Conservation (phyloP, 2,113 vertebrate species). For the Saiga tatarica region DNA sequence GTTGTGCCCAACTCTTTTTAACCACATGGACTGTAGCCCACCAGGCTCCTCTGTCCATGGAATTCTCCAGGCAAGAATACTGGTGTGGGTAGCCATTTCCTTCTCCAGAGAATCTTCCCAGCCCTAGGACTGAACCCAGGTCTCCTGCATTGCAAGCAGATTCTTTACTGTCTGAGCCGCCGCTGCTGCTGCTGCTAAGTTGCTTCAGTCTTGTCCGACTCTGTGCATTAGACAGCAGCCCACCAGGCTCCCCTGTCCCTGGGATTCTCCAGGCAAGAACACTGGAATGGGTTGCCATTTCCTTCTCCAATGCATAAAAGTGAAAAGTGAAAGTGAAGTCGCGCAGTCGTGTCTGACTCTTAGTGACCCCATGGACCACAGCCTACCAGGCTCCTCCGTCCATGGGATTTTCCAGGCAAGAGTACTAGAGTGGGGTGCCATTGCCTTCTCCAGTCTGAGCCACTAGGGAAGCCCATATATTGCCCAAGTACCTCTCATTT, state of each 20-base stretch:
- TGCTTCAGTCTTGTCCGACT: rapidly evolving
- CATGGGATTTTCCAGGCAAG: no score
- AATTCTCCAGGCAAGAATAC: not conserved
- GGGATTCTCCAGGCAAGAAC: no score
- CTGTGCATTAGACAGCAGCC: no score
- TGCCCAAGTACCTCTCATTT: not conserved
- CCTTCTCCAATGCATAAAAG: no score
- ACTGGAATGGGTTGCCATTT: no score
- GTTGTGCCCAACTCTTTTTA: not conserved
- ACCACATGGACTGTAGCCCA: not conserved
- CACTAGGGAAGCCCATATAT: not conserved
- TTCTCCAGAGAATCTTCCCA: not conserved
- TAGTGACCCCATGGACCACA: no score
- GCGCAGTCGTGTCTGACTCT: rapidly evolving
- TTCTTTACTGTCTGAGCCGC: not conserved
- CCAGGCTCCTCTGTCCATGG: not conserved
- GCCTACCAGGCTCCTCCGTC: no score
- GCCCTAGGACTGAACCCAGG: not conserved
- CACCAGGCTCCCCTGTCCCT: no score
- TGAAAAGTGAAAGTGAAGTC: no score
- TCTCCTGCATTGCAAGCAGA: not conserved
- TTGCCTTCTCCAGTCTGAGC: not conserved
- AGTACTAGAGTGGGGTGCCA: no score
- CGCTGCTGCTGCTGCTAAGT: no score
- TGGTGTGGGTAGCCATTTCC: not conserved